phyloP scores from a whole-genome alignment of 2,888 invertebrate genomes.

The Xylophagus ater region DNA sequence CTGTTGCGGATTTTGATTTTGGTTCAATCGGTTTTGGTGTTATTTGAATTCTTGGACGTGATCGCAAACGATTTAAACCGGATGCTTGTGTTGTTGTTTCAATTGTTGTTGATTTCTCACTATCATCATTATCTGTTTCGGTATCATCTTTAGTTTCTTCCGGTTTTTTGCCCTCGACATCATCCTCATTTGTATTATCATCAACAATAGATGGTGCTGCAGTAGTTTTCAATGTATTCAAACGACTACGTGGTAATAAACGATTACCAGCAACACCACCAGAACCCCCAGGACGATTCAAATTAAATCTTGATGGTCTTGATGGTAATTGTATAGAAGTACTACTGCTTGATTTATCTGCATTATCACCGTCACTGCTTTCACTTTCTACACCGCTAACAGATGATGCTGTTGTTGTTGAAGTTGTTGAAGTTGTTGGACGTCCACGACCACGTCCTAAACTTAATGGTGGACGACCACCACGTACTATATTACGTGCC shows the following conservation, averaged over 20 bases:
- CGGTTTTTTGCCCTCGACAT: conserved; percentile 21
- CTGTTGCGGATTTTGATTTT: conserved; percentile 16
- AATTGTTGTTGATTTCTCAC: conserved; percentile 12
- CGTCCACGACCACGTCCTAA: conserved; percentile 35
- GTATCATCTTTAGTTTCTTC: conserved; percentile 11
- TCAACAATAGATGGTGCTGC: conserved; percentile 27
- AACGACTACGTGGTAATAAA: conserved; percentile 30
- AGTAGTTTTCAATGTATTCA: conserved; percentile 21
- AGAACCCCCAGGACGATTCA: conserved; percentile 28
- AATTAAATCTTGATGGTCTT: conserved; percentile 33
- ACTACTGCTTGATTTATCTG: conserved; percentile 17
- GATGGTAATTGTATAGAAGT: conserved; percentile 22
- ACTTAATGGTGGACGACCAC: conserved; percentile 31
- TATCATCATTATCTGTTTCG: conserved; percentile 18
- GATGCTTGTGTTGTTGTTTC: conserved; percentile 17
- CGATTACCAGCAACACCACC: conserved; percentile 24
- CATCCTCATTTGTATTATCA: conserved; percentile 30
- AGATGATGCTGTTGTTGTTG: conserved; percentile 26
- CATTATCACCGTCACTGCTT: conserved; percentile 12
- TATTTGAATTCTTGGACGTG: conserved; percentile 34
- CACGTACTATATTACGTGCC: conserved; percentile 27
- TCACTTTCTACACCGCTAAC: too few relatives aligned
- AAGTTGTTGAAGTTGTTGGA: conserved; percentile 23
- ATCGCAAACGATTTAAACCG: conserved; percentile 35
- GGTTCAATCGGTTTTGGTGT: conserved; percentile 24